Base-by-base conservation (phyloP, 64 coral and sea anemone genomes). In the Catalaphyllia jardinei region DNA sequence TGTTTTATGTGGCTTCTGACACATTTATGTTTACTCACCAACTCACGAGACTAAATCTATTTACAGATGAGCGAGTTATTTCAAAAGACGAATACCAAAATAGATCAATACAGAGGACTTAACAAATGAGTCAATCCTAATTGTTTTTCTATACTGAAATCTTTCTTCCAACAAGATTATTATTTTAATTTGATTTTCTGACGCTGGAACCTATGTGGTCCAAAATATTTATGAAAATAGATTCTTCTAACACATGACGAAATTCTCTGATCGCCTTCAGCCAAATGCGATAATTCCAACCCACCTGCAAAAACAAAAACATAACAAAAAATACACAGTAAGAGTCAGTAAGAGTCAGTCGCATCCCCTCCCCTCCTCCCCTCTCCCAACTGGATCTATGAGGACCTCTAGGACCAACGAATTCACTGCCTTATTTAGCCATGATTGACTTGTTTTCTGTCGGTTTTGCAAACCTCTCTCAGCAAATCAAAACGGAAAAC, bases 171-270 rank as follows among this genome's bases (percentile, higher is more conserved):
- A 7, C 3, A 75, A 19, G 35, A 39, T 42, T 75, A 75, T 15
- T 22, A 46, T 75, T 75, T 75, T 16, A 15, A 17, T 11, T 75
- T 19, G 15, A 17, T 39, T 22, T 38, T 39, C 73, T 75, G 19
- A 31, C 22, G 33, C 12, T 19, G 30, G 76, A 29, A 85, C 35
- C 81, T 71, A 85, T 85, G 14, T 85, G 81, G 62, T 42, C 61
- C n/a, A 69, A 22, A 64, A 4, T 65, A 33, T 33, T 31, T 29
- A 79, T 25, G 62, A 46, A 64, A 83, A 65, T 55, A 79, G 7
- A 60, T 80, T 62, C 52, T 61, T 80, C 15, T 80, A 8, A 80
- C 29, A 60, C 52, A 19, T 52, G 17, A 80, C 31, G 31, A 29
- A 16, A 60, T 10, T 19, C 4, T 33, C 78, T 80, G 78, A 7